Percentiles rank a stretch among this genome's conserved stretches.
These are phyloP conservation scores for Pseudomyrmex flavicornis DNA, from an alignment of 1,140 invertebrate genomes.

Conservation along the genomic window DNA sequence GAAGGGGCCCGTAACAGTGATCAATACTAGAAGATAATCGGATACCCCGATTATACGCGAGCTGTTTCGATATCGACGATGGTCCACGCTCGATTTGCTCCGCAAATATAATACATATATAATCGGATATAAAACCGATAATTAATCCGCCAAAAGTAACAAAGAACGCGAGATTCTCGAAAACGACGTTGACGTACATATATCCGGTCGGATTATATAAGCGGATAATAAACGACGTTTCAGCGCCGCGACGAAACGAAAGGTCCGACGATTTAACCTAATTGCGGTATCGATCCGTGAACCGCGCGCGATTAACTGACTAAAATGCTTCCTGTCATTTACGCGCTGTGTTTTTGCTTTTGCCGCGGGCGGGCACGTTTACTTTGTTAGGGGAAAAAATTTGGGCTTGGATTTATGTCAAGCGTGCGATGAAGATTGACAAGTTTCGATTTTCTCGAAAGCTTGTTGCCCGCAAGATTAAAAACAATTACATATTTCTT, in stretches of 20 bases:
- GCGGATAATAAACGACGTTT: conserved; percentile 26
- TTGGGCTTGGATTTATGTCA: neutral
- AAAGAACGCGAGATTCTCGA: conserved; percentile 39
- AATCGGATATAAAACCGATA: conserved; percentile 57
- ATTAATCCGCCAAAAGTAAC: conserved; percentile 53
- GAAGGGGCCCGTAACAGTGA: neutral
- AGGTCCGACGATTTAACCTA: conserved; percentile 16
- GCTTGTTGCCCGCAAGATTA: neutral
- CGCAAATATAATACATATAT: neutral
- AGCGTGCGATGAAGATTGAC: neutral
- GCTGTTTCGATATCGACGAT: conserved; percentile 14
- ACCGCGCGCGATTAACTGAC: conserved; percentile 6
- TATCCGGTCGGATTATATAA: conserved; percentile 13
- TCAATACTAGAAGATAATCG: conserved; percentile 42
- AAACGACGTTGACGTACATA: neutral
- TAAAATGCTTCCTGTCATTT: conserved; percentile 24
- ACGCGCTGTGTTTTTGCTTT: conserved; percentile 9
- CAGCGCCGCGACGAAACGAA: conserved; percentile 20
- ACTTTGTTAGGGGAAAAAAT: neutral
- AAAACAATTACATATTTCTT: no score
- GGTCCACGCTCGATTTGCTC: conserved; percentile 20
- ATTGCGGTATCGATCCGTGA: conserved; percentile 32
- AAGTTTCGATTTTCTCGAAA: neutral
- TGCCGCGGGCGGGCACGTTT: no score
- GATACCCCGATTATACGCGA: conserved; percentile 24